Evolutionary conservation across 1,140 invertebrate species (phyloP), one percentile per base, ranked within the genome.

Genomic region (Drosophila serrata): DNA sequence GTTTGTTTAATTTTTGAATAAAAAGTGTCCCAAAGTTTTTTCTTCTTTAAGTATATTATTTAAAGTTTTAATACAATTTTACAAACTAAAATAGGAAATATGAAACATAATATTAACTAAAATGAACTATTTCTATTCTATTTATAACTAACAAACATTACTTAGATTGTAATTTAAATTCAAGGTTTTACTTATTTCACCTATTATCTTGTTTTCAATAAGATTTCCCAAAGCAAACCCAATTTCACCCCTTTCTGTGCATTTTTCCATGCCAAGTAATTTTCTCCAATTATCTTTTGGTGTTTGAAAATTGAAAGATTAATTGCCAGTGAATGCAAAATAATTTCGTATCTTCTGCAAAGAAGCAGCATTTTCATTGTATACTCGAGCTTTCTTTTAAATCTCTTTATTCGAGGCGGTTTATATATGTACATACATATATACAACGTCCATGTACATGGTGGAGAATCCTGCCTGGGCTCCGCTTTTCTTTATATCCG

Each of bases 401-500:
- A 72, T 72, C 69, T 59, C 69, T 72, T 72, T 72, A 72, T 72
- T 72, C 53, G 43, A 56, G 40, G 49, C 19, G 33, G n/a, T 40
- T 72, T 72, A 72, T 72, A 24, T 70, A 39, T n/a, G n/a, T n/a
- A n/a, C n/a, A n/a, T n/a, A n/a, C n/a, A n/a, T 72, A 72, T 72
- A 17, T 70, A 46, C 48, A 48, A 22, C 27, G 15, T 24, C 35
- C 45, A 12, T 60, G 35, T 76, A 60, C 46, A 51, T 68, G 43
- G 17, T 31, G 27, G 37, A 31, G 40, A 35, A 17, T 24, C 35
- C 51, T 58, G 70, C 13, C 67, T 37, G 42, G 37, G 49, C 72
- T 45, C 56, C 69, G 35, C 65, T 80, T 75, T 80, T 72, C 51
- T 77, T 82, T 55, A 70, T 76, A 42, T 79, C 76, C 68, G 69